These are phyloP conservation scores for Ibidorhyncha struthersii DNA, from an alignment of 2,113 vertebrate genomes.

Conservation along the genomic window DNA sequence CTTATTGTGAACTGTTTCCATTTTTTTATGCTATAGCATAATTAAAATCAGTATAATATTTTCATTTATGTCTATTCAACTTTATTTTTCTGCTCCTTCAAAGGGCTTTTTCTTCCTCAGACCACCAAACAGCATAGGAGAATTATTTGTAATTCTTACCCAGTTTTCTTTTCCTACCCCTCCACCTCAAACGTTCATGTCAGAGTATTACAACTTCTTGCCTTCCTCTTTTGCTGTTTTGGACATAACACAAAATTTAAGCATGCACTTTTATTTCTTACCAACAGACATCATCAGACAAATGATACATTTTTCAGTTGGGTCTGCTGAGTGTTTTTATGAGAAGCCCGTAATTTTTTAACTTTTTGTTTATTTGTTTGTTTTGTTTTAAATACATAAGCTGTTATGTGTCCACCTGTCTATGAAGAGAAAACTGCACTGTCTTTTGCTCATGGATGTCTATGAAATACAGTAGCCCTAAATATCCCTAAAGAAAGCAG, in stretches of 20 bases:
- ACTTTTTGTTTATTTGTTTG: background rate
- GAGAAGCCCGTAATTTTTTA: background rate
- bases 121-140: background rate
- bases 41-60: background rate
- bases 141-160: background rate
- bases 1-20: background rate
- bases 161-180: background rate
- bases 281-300: background rate
- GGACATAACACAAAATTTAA: background rate
- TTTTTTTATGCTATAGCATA: background rate
- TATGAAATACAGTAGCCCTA: background rate
- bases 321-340: background rate
- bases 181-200: background rate
- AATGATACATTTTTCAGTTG: background rate
- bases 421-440: background rate
- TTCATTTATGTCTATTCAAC: background rate
- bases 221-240: background rate
- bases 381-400: background rate
- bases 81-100: background rate
- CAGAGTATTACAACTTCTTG: background rate
- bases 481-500: background rate
- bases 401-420: background rate
- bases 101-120: background rate
- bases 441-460: background rate
- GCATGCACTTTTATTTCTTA: background rate